Evolutionary conservation across 2,888 invertebrate genomes (phyloP), one percentile per base, ranked within the genome.

Genomic region (Sminthurinus aureus): DNA sequence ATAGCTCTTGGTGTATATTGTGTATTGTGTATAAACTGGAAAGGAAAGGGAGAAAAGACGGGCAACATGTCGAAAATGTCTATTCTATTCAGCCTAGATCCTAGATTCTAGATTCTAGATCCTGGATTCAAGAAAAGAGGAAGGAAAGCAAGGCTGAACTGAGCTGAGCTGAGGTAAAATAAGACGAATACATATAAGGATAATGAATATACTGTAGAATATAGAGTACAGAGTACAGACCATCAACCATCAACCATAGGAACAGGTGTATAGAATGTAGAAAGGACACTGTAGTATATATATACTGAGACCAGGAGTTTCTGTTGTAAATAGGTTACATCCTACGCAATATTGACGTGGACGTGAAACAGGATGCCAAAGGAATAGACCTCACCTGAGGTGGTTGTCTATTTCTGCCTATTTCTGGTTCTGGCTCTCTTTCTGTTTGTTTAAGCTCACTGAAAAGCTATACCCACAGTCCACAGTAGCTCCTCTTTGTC

Each of bases 311-410:
- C n/a, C n/a, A n/a, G n/a, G 38, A 38, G 38, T 38, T 38, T 38
- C 6, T 38, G 38, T 38, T 4, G 38, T 24, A 20, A 69, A 69
- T 69, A 20, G 69, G 24, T 22, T 69, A 22, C 24, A 8, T 69
- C 69, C 69, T 69, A 69, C 24, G 69, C 24, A 22, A 20, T 69
- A 66, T 66, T n/a, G 66, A 66, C 66, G 20, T 69, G 69, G 66
- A 66, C 66, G 20, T 69, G 69, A 69, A 69, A 69, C 69, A 20
- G 12, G 20, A 69, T 69, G 24, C 69, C 20, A 69, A 66, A 66
- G 20, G 73, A 24, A 20, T 73, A 69, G 4, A 58, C 58, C 58
- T 58, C 58, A 58, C 58, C 58, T 58, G 58, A 58, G 58, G 58
- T 58, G 58, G 58, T 58, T 58, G 58, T 58, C 58, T n/a, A n/a